Evolutionary conservation across 2,113 vertebrate species (phyloP).

Genomic region (Pao palembangensis): DNA sequence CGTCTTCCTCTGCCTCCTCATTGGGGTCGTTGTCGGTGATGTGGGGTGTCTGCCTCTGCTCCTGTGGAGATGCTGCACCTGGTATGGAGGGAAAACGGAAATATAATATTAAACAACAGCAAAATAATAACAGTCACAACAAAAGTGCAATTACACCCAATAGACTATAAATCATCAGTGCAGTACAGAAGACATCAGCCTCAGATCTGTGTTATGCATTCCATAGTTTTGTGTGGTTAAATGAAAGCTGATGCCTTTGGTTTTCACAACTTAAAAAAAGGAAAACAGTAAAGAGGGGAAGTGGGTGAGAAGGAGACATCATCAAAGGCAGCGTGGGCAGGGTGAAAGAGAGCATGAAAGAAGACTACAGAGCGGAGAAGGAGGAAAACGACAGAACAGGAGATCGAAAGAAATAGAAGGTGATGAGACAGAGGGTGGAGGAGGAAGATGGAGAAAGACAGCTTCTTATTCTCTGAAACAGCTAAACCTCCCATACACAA

Average conservation of each 20-base stretch:
- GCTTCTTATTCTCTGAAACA: conserved; percentile 43
- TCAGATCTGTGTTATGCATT: too few relatives aligned
- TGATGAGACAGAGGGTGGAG: conserved; percentile 42
- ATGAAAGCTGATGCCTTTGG: too few relatives aligned
- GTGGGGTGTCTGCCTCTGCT: conserved; percentile 71
- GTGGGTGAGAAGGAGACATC: conserved; percentile 33
- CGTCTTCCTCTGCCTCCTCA: conserved; percentile 54
- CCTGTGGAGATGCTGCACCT: conserved; percentile 70
- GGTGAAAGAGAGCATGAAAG: conserved; percentile 12
- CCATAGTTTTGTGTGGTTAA: too few relatives aligned
- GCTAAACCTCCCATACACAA: conserved; percentile 33
- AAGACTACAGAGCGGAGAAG: conserved; percentile 14
- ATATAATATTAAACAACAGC: too few relatives aligned
- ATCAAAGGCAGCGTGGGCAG: conserved; percentile 43
- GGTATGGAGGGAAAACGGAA: conserved; percentile 4
- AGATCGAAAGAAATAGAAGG: conserved; percentile 32
- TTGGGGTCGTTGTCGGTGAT: conserved; percentile 34
- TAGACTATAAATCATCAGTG: too few relatives aligned
- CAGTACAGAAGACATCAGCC: too few relatives aligned
- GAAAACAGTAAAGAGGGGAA: conserved; percentile 20
- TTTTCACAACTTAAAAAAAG: not conserved
- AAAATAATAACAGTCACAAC: too few relatives aligned
- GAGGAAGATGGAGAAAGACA: conserved; percentile 35
- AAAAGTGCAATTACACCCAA: too few relatives aligned
- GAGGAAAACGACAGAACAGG: conserved; percentile 14